Base-by-base conservation (phyloP, 2,797 vertebrate species). In the Dromococcyx pavoninus region DNA sequence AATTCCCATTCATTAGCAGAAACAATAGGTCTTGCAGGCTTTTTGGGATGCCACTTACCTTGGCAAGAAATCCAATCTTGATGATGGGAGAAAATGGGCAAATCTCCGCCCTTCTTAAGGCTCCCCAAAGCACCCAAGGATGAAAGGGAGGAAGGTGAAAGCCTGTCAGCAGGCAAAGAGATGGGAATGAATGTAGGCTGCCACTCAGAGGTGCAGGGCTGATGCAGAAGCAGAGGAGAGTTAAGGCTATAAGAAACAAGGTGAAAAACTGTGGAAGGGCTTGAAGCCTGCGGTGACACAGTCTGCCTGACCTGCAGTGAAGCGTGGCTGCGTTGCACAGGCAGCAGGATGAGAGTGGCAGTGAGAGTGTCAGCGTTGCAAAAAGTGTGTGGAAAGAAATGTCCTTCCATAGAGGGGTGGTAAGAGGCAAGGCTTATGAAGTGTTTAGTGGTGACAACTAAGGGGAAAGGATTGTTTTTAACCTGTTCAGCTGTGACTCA, bases 121-220 rank as follows among this genome's bases (percentile, higher is more conserved):
- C 12, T 76, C 15, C 17, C 27, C 46, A 37, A 17, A 32, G 44
- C 53, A 43, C 5, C 3, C 0, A 0, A 25, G 43, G 15, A 3
- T 71, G 70, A 81, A 69, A 56, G 21, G 67, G 25, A 70, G 23
- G 56, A 78, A 51, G 30, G 15, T 58, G 53, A 48, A 48, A 85
- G 32, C 25, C 46, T 0, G 0, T 9, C 1, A 2, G 57, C 46
- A 32, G 28, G 33, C 2, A 2, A 79, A 46, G 60, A 62, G 57
- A 32, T 1, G 5, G 71, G 58, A 82, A 16, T 53, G 33, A 30
- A 70, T 3, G 7, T 0, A 2, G 7, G 13, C 18, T 66, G 64
- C 56, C 5, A 3, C 28, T 82, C 56, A 18, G 35, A 51, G 67
- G 64, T 73, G 24, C 3, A 3, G 23, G 43, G 18, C 58, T 85